Percentiles rank a stretch among this genome's conserved stretches.
These are phyloP conservation scores for Chlorops oryzae DNA, from an alignment of 1,140 invertebrate species.

Conservation along the genomic window DNA sequence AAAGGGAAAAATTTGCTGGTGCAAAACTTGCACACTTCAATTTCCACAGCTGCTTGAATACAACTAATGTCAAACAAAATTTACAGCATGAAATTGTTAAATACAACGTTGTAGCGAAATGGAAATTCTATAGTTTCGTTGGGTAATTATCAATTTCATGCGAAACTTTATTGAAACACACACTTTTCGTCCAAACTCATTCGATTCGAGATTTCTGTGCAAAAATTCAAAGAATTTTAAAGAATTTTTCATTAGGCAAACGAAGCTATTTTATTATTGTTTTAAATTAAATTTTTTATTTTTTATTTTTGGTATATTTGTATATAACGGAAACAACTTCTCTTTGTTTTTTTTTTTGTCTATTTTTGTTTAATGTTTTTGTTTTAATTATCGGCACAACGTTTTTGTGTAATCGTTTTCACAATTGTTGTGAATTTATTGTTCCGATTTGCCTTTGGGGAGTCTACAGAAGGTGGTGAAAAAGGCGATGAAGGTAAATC, in stretches of 20 bases:
- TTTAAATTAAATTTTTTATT: neutral
- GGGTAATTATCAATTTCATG: no score
- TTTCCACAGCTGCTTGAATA: no score
- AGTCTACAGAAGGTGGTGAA: slow-evolving; percentile 19
- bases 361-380: slow-evolving; percentile 11
- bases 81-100: no score
- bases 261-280: slow-evolving; percentile 3
- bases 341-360: neutral
- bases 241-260: no score
- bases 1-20: no score
- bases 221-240: neutral
- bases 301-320: neutral
- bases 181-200: neutral
- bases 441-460: slow-evolving; percentile 1
- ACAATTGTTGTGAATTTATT: neutral
- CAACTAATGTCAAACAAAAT: no score
- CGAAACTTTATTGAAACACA: slow-evolving; percentile 2
- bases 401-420: neutral
- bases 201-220: slow-evolving; percentile 4
- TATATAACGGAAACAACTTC: no score
- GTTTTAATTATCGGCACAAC: neutral
- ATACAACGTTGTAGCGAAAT: no score
- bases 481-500: slow-evolving; percentile 20
- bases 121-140: no score
- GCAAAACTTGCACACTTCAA: no score